Evolutionary conservation across 2,113 vertebrate genomes (phyloP), one percentile per base, ranked within the genome.

Genomic region (Eclectus roratus): DNA sequence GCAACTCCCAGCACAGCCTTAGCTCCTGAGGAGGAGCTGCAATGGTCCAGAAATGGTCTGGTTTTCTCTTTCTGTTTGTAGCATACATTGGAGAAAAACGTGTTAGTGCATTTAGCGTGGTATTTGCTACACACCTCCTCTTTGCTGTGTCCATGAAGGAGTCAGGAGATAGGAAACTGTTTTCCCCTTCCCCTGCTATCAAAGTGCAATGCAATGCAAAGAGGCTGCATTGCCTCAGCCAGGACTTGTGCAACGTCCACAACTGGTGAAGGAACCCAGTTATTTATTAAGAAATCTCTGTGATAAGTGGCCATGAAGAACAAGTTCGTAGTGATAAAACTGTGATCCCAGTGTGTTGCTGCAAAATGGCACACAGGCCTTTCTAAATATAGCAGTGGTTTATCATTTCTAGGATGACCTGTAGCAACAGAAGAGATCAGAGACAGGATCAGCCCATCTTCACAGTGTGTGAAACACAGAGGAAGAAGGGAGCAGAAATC

Each of bases 261-360:
- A 4, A 52, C 1, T 10, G 13, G 47, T 66, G 35, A 74, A 89
- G 55, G 79, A 84, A 44, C 18, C 29, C 87, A 41, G 28, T 74
- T 78, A 74, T 78, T 93, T 53, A 60, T 66, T 78, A 94, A 74
- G 77, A 96, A 95, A 73, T 72, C 58, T 82, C n/a, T 56, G 63
- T 58, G 86, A 66, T 76, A 95, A 93, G 83, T 91, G 53, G 78
- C 58, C 52, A 53, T 29, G 85, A 89, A 76, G 94, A 96, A 24
- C 53, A 74, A 78, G 44, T n/a, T 80, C 29, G 11, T 35, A 64
- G 49, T 72, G 82, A 83, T 91, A 93, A 91, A 95, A 92, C 60
- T 80, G 78, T 43, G 63, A 63, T 31, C 61, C 33, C 83, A 43
- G 44, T 20, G 43, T 58, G 9, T 64, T 74, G 44, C 71, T 89